These are phyloP conservation scores for Hybos culiciformis DNA, from an alignment of 2,888 invertebrate genomes.

Conservation along the genomic window DNA sequence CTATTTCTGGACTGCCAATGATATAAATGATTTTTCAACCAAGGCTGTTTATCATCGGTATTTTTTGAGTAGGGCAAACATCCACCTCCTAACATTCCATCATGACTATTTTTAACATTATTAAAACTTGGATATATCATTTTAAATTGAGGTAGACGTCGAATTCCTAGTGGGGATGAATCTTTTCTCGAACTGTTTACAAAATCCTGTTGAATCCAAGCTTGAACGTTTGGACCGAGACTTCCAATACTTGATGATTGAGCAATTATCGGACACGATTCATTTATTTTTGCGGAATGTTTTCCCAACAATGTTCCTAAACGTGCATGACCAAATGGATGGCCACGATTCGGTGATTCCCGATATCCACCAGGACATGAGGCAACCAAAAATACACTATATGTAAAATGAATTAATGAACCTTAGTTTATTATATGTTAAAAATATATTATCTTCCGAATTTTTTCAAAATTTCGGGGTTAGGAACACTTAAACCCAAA, in stretches of 20 bases:
- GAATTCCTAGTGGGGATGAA: slow-evolving; percentile 35
- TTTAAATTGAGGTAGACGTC: slow-evolving; percentile 37
- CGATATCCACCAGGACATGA: slow-evolving; percentile 68
- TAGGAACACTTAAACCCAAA: too few relatives aligned
- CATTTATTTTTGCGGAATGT: slow-evolving; percentile 40
- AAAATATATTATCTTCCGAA: too few relatives aligned
- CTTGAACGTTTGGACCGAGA: slow-evolving; percentile 47
- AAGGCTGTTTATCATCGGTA: slow-evolving; percentile 68
- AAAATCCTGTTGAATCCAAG: slow-evolving; percentile 62
- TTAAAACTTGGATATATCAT: slow-evolving; percentile 57
- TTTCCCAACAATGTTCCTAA: slow-evolving; percentile 47
- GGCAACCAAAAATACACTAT: slow-evolving; percentile 63
- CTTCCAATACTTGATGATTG: slow-evolving; percentile 82
- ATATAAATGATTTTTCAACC: slow-evolving; percentile 62
- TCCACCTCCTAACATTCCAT: slow-evolving; percentile 67
- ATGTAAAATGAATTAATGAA: too few relatives aligned
- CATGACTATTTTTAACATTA: slow-evolving; percentile 66
- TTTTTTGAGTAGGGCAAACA: slow-evolving; percentile 73
- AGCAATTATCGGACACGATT: slow-evolving; percentile 54
- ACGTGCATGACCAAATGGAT: slow-evolving; percentile 43
- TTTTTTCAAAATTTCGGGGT: too few relatives aligned
- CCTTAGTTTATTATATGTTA: too few relatives aligned
- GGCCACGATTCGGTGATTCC: slow-evolving; percentile 28
- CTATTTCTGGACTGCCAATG: slow-evolving; percentile 68
- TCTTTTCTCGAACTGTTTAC: slow-evolving; percentile 42